These are phyloP conservation scores for Lagodon rhomboides DNA, from an alignment of 2,797 vertebrate species.

Conservation along the genomic window DNA sequence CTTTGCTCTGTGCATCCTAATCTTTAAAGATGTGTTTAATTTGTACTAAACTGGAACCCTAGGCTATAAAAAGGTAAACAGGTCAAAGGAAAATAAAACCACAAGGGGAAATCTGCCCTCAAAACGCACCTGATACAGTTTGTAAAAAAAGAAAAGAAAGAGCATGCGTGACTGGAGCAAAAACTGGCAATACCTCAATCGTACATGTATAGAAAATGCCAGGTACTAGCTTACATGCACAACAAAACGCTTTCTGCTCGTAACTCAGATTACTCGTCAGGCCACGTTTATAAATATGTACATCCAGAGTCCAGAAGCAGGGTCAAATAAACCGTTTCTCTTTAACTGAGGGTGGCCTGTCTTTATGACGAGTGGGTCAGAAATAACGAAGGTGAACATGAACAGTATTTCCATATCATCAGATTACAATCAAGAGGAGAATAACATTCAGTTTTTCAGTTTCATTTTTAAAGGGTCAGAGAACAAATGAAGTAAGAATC, in stretches of 20 bases:
- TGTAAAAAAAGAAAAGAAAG: neutral
- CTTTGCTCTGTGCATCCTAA: conserved; percentile 8
- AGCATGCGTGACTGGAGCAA: conserved; percentile 50
- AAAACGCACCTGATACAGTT: conserved; percentile 4
- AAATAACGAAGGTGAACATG: neutral
- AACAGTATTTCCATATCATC: conserved; percentile 28
- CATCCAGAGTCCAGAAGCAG: conserved; percentile 56
- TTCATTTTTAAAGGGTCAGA: conserved; percentile 38
- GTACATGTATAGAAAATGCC: conserved; percentile 29
- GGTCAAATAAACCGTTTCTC: neutral
- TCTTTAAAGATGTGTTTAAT: conserved; percentile 4
- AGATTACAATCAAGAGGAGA: conserved; percentile 71
- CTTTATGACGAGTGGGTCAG: neutral
- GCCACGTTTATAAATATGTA: conserved; percentile 56
- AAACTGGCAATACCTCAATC: conserved; percentile 27
- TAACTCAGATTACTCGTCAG: conserved; percentile 21
- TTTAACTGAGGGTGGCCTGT: neutral
- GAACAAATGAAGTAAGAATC: conserved; percentile 22
- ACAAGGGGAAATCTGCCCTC: conserved; percentile 8
- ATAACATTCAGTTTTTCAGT: conserved; percentile 70
- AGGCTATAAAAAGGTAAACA: conserved; percentile 3
- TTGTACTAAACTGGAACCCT: conserved; percentile 1
- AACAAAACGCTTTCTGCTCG: conserved; percentile 49
- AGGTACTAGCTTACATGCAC: conserved; percentile 58
- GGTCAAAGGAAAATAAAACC: conserved; percentile 1